Evolutionary conservation across 2,113 vertebrate genomes (phyloP).

Genomic region (Rhegmatorhina hoffmannsi): DNA sequence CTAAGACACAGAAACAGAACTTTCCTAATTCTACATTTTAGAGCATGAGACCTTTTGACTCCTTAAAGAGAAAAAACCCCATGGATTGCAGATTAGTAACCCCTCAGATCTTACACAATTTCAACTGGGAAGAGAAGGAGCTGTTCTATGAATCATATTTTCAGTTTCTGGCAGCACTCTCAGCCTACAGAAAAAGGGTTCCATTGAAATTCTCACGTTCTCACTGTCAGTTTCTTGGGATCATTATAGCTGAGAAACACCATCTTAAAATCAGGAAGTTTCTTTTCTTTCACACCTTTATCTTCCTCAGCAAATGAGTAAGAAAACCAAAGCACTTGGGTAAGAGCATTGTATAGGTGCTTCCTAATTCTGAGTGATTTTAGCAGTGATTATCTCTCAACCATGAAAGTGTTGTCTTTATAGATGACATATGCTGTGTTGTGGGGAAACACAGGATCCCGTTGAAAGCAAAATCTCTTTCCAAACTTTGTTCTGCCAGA

Average conservation of each 20-base stretch:
- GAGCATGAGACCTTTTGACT: neutral
- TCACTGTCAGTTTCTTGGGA: neutral
- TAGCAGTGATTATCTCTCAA: neutral
- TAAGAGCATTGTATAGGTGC: neutral
- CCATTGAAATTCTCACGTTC: neutral
- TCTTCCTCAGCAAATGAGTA: slow-evolving; percentile 4
- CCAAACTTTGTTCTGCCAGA: slow-evolving; percentile 59
- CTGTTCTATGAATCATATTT: slow-evolving; percentile 2
- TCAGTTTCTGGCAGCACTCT: slow-evolving; percentile 14
- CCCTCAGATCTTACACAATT: neutral
- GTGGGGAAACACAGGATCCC: slow-evolving; percentile 25
- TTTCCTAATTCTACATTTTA: neutral
- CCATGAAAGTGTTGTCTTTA: neutral
- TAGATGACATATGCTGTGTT: neutral
- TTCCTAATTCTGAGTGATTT: slow-evolving; percentile 47
- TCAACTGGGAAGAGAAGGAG: neutral
- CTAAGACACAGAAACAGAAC: neutral
- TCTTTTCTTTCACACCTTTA: neutral
- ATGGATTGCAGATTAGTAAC: neutral
- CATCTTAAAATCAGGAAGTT: neutral
- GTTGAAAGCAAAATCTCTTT: slow-evolving; percentile 11
- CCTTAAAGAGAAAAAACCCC: neutral
- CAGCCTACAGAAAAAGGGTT: neutral
- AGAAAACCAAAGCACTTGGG: neutral
- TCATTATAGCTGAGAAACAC: neutral